phyloP scores from a whole-genome alignment of 2,113 vertebrate genomes.

The Fregetta grallaria region DNA sequence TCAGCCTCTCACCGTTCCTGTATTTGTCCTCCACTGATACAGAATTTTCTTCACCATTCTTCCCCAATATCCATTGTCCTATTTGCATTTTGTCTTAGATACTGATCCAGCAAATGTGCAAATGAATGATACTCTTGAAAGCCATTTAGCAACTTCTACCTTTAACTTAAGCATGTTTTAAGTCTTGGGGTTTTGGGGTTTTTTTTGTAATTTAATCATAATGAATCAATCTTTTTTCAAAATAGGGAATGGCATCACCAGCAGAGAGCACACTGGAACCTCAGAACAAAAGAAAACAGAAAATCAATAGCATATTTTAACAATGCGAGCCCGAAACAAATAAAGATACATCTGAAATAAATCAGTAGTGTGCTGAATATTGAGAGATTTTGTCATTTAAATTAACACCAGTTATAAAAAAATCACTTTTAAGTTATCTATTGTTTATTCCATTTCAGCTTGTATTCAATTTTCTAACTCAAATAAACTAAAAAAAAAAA shows the following conservation, averaged over 20 bases:
- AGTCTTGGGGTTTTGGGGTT: not conserved
- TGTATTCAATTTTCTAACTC: not conserved
- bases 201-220: not conserved
- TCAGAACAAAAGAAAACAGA: slow-evolving; percentile 46
- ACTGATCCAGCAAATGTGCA: not conserved
- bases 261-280: slow-evolving; percentile 55
- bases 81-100: not conserved
- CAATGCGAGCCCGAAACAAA: not conserved
- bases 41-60: not conserved
- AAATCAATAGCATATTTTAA: slow-evolving; percentile 34
- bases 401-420: not conserved
- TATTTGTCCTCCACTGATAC: not conserved
- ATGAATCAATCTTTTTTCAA: not conserved
- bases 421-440: not conserved
- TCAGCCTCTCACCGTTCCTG: not conserved
- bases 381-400: slow-evolving; percentile 2
- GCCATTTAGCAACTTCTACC: not conserved
- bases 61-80: not conserved
- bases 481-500: not conserved
- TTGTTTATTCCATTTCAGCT: slow-evolving; percentile 5
- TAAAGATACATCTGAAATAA: slow-evolving; percentile 27
- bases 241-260: slow-evolving; percentile 35
- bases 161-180: not conserved
- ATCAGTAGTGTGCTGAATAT: slow-evolving; percentile 2
- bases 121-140: not conserved